Percentiles rank a stretch among this genome's conserved stretches.
Conservation (phyloP, 1,140 invertebrate species). For the Eubasilissa regina region DNA sequence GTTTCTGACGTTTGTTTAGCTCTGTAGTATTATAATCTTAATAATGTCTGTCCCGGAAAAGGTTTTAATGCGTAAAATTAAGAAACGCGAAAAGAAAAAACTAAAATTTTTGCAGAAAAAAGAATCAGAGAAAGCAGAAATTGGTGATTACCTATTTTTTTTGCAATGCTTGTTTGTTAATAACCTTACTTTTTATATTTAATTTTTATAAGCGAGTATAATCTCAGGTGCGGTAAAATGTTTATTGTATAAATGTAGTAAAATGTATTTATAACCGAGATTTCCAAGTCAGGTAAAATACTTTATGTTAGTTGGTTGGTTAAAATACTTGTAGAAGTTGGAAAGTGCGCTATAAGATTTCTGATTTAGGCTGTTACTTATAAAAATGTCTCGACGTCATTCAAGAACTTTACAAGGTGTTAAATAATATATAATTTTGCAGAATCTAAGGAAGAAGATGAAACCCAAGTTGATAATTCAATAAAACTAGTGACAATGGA, state of each 20-base stretch:
- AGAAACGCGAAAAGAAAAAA: constrained; percentile 82
- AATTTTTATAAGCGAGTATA: constrained; percentile 32
- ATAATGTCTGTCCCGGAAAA: constrained; percentile 84
- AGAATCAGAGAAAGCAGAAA: constrained; percentile 63
- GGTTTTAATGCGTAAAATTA: constrained; percentile 84
- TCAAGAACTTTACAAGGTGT: constrained; percentile 23
- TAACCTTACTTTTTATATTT: constrained; percentile 54
- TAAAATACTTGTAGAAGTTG: too few species aligned
- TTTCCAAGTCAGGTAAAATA: too few species aligned
- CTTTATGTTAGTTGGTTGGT: too few species aligned
- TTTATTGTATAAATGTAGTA: too few species aligned
- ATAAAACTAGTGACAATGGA: constrained; percentile 52
- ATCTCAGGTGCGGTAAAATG: too few species aligned
- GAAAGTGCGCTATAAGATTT: too few species aligned
- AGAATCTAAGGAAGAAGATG: constrained; percentile 55
- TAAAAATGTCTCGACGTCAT: too few species aligned
- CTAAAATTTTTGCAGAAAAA: constrained; percentile 75
- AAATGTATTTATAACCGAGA: too few species aligned
- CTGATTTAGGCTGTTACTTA: too few species aligned
- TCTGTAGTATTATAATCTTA: constrained; percentile 14
- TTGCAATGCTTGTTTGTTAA: constrained; percentile 36
- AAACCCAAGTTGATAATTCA: constrained; percentile 62
- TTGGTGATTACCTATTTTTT: constrained; percentile 51
- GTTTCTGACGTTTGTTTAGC: constrained; percentile 38
- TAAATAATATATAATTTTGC: neutral